Percentiles rank a stretch among this genome's conserved stretches.
These are phyloP conservation scores for Herpetotheres cachinnans DNA, from an alignment of 2,113 vertebrate species.

Conservation along the genomic window DNA sequence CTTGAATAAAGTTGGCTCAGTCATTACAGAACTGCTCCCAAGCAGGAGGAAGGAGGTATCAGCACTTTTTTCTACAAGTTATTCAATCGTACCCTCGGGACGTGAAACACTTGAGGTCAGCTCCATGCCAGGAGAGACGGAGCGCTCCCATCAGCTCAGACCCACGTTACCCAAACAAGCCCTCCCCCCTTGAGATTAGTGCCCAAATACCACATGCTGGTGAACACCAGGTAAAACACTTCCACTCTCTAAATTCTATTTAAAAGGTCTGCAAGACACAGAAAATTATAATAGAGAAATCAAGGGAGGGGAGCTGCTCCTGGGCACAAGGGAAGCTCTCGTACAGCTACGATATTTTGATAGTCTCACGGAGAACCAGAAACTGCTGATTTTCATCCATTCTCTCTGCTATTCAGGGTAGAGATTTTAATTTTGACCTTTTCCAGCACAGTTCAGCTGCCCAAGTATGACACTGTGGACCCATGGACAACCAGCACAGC, in stretches of 20 bases:
- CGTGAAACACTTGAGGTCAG: not conserved
- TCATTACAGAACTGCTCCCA: not conserved
- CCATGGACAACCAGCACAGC: not conserved
- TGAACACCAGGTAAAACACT: not conserved
- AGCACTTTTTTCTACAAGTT: not conserved
- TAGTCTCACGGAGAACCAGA: accelerated
- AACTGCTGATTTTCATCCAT: not conserved
- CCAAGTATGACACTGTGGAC: not conserved
- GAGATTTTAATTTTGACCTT: not conserved
- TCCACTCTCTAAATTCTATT: not conserved
- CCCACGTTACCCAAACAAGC: not conserved
- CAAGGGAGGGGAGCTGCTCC: not conserved
- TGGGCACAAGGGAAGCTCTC: not conserved
- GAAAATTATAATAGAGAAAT: not conserved
- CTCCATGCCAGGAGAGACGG: not conserved
- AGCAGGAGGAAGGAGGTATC: not conserved
- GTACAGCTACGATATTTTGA: not conserved
- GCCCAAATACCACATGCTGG: accelerated
- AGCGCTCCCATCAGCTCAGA: not conserved
- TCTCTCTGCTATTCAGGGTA: not conserved
- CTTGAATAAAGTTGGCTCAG: not conserved
- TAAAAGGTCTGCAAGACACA: not conserved
- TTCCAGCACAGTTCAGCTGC: not conserved
- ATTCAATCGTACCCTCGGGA: accelerated
- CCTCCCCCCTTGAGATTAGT: not conserved